Conservation (phyloP, 2,113 vertebrate species). For the Ahaetulla prasina region DNA sequence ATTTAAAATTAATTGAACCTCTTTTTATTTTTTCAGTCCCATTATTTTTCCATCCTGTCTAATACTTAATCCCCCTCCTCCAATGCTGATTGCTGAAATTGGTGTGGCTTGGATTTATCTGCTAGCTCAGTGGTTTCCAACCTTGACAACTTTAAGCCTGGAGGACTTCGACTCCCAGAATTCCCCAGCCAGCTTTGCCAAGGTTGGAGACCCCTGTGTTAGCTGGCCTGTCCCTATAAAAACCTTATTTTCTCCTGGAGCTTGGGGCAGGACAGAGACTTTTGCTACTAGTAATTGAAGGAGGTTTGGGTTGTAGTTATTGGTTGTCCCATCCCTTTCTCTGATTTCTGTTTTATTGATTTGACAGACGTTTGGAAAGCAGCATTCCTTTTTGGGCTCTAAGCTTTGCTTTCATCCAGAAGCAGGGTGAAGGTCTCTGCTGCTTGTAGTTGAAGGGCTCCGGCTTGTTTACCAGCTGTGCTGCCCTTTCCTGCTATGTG, state of each 20-base stretch:
- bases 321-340: background rate
- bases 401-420: background rate
- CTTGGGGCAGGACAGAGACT: background rate
- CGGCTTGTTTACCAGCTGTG: background rate
- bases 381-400: background rate
- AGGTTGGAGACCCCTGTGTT: background rate
- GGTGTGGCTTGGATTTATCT: background rate
- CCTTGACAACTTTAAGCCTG: too few relatives aligned
- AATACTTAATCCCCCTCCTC: background rate
- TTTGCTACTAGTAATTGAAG: background rate
- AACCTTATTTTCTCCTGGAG: background rate
- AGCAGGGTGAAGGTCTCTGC: background rate
- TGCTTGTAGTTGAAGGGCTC: background rate
- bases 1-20: background rate
- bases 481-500: background rate
- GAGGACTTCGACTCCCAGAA: too few relatives aligned
- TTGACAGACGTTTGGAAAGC: background rate
- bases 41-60: background rate
- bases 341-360: background rate
- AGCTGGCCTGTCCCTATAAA: background rate
- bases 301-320: background rate
- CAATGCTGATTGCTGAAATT: background rate
- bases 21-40: background rate
- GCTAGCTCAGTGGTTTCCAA: background rate
- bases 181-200: too few relatives aligned